Evolutionary conservation across 2,113 vertebrate genomes (phyloP).

Genomic region (Pantherophis guttatus): DNA sequence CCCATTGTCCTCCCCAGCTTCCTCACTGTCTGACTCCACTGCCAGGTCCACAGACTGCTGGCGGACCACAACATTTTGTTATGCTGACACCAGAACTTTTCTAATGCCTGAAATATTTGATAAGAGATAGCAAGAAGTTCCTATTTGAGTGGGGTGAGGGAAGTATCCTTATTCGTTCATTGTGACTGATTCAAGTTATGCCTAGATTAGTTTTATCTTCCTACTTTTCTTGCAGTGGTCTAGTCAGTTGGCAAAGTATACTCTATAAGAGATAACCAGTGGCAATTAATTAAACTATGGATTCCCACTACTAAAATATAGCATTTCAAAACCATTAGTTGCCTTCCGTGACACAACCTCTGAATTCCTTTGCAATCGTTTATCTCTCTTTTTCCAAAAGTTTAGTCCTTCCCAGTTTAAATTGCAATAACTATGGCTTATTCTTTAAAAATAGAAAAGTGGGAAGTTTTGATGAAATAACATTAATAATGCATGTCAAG

Average conservation of each 20-base stretch:
- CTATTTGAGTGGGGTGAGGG: neutral
- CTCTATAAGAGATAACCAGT: too few relatives aligned
- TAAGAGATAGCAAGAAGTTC: neutral
- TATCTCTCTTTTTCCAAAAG: neutral
- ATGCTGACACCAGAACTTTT: neutral
- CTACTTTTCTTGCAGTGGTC: neutral
- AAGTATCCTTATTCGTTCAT: neutral
- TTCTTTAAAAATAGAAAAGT: conserved; percentile 43
- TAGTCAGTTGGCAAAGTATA: neutral
- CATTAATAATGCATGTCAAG: conserved; percentile 46
- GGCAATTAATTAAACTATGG: neutral
- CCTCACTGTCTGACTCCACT: too few relatives aligned
- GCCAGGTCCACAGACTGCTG: too few relatives aligned
- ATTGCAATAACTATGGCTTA: conserved; percentile 37
- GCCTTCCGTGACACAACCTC: neutral
- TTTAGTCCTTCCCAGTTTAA: conserved; percentile 29
- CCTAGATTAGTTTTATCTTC: neutral
- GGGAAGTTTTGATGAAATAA: conserved; percentile 25
- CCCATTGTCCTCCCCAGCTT: too few relatives aligned
- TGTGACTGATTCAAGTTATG: neutral
- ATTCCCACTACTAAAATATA: neutral
- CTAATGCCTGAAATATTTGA: neutral
- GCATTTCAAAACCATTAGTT: neutral
- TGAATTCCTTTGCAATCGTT: neutral
- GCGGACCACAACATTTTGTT: neutral